phyloP scores from a whole-genome alignment of 2,797 vertebrate species.

The Hafferia zeledoni region DNA sequence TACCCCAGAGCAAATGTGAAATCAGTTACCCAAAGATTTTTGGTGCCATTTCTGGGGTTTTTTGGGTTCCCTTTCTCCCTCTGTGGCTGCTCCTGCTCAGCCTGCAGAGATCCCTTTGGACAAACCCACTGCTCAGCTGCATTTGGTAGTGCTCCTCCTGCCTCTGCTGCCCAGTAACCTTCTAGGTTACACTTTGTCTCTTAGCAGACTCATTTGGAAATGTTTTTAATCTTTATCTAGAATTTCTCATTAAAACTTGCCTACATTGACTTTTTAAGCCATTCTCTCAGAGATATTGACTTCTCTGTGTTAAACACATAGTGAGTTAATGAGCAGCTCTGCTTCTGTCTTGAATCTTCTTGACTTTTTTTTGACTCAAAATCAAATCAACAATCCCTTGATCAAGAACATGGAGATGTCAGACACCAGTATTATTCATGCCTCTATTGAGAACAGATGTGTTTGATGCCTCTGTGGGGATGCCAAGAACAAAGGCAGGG shows the following conservation, averaged over 20 bases:
- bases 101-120: rapidly evolving
- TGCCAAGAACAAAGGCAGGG: not conserved
- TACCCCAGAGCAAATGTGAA: not conserved
- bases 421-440: not conserved
- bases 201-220: not conserved
- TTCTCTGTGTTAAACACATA: not conserved
- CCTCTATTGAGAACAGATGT: not conserved
- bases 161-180: not conserved
- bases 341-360: not conserved
- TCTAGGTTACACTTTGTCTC: not conserved
- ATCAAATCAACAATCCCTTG: not conserved
- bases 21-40: not conserved
- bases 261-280: not conserved
- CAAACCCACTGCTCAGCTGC: rapidly evolving
- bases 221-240: not conserved
- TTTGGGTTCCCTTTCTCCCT: not conserved
- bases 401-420: not conserved
- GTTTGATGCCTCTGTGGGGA: not conserved
- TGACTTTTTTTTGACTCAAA: not conserved
- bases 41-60: not conserved
- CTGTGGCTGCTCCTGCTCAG: rapidly evolving
- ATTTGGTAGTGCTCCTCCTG: rapidly evolving
- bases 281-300: not conserved
- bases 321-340: not conserved
- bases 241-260: not conserved